These are phyloP conservation scores for Diphyllodes magnificus DNA, from an alignment of 2,113 vertebrate species.

Conservation along the genomic window DNA sequence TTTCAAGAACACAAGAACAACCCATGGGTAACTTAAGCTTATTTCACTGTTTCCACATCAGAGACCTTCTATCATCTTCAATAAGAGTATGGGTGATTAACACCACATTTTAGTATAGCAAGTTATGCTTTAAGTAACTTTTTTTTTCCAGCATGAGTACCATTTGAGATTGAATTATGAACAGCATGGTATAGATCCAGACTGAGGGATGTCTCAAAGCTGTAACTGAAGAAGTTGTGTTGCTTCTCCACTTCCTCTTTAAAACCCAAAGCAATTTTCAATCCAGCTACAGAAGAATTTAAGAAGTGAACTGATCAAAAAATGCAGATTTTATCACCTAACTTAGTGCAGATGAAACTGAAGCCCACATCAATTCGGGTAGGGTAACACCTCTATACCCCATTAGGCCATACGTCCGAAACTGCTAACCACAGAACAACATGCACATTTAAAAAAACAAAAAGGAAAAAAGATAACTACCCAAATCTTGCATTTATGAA, in stretches of 20 bases:
- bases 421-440: not conserved
- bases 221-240: not conserved
- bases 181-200: not conserved
- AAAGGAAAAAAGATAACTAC: not conserved
- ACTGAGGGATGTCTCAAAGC: not conserved
- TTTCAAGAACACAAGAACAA: not conserved
- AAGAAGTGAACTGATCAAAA: accelerated
- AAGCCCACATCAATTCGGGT: not conserved
- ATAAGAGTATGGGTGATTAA: not conserved
- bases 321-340: not conserved
- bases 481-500: not conserved
- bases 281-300: not conserved
- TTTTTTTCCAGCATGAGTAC: not conserved
- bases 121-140: not conserved
- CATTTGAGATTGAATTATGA: not conserved
- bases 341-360: not conserved
- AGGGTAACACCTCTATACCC: not conserved
- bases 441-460: too few species aligned
- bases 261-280: not conserved
- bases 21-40: not conserved
- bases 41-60: not conserved
- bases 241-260: not conserved
- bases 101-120: not conserved
- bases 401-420: accelerated
- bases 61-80: not conserved